Evolutionary conservation across 2,888 invertebrate genomes (phyloP).

Genomic region (Laothoe populi): DNA sequence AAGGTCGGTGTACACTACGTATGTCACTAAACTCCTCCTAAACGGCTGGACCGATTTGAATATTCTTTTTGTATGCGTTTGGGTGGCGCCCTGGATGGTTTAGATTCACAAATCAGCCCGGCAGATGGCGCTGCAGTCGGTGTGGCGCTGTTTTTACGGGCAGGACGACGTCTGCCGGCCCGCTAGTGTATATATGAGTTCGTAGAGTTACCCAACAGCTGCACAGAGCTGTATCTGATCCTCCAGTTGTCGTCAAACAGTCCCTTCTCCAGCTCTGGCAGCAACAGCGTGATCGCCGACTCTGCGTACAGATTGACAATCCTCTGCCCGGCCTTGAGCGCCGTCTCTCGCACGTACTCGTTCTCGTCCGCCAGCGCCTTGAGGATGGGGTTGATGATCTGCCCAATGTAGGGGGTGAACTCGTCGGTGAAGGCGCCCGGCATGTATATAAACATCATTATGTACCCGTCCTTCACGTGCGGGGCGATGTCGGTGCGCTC

Average conservation of each 20-base stretch:
- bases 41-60: no score
- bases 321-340: slow-evolving; percentile 97
- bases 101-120: no score
- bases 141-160: no score
- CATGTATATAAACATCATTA: slow-evolving; percentile 99
- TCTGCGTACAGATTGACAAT: slow-evolving; percentile 98
- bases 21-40: no score
- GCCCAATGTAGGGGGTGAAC: slow-evolving; percentile 97
- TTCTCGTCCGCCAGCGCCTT: slow-evolving; percentile 99
- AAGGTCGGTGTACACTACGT: no score
- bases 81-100: no score
- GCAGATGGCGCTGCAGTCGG: no score
- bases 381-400: slow-evolving; percentile 98
- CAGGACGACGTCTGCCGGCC: no score
- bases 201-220: slow-evolving; percentile 89
- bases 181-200: no score
- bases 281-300: slow-evolving; percentile 94
- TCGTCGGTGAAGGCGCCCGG: slow-evolving; percentile 98
- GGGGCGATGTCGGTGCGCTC: slow-evolving; percentile 97
- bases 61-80: no score
- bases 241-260: slow-evolving; percentile 99
- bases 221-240: slow-evolving; percentile 97
- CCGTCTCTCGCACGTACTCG: slow-evolving; percentile 99
- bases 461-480: slow-evolving; percentile 99
- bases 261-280: slow-evolving; percentile 97